phyloP scores from a whole-genome alignment of 2,113 vertebrate species.

The human (Homo sapiens) region DNA sequence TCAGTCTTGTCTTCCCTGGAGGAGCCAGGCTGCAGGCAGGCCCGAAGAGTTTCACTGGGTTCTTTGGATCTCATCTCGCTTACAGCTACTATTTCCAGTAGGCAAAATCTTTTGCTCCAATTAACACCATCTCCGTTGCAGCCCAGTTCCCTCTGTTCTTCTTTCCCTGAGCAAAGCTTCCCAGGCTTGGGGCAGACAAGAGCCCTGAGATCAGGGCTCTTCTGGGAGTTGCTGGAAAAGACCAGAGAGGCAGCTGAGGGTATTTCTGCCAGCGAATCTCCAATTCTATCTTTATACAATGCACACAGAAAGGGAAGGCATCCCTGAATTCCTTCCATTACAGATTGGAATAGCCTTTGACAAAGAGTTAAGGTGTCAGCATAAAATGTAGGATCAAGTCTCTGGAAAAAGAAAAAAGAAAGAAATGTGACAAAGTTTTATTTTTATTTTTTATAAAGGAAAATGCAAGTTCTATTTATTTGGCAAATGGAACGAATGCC shows the following conservation, averaged over 20 bases:
- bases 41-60: not conserved
- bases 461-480: conserved; percentile 24
- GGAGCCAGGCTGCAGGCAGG: not conserved
- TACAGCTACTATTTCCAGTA: conserved; percentile 61
- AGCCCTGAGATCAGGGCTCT: not conserved
- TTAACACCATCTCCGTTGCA: conserved; percentile 58
- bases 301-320: not conserved
- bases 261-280: not conserved
- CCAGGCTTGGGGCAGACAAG: not conserved
- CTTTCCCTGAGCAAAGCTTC: conserved; percentile 44
- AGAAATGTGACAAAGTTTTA: not conserved
- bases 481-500: not conserved
- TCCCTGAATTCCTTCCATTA: not conserved
- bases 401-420: conserved; percentile 1
- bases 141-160: conserved; percentile 41
- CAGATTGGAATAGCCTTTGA: not conserved
- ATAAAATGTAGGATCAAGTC: not conserved
- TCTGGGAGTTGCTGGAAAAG: not conserved
- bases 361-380: not conserved
- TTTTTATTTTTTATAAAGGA: conserved; percentile 2
- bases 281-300: not conserved
- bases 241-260: not conserved
- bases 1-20: not conserved
- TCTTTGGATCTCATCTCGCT: conserved; percentile 21
- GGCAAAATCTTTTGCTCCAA: conserved; percentile 74